Evolutionary conservation across 1,140 invertebrate species (phyloP), one percentile per base, ranked within the genome.

Genomic region (Cherax quadricarinatus): DNA sequence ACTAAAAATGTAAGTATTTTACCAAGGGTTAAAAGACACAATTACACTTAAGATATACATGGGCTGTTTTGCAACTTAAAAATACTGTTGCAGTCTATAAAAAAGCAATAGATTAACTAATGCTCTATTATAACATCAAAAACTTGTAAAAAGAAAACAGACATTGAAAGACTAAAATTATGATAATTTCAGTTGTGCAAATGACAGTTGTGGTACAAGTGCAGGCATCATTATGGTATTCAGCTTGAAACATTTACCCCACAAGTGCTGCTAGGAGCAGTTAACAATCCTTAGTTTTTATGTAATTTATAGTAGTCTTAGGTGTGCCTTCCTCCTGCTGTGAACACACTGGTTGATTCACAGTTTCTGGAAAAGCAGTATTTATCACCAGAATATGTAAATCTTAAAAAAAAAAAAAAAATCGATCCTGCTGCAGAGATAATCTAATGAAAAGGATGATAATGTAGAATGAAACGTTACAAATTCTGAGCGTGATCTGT

Each of bases 361-460:
- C n/a, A 75, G 70, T 75, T 75, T 75, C 70, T 75, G 70, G 70
- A 75, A 75, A 30, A 70, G 66, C 21, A 75, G 21, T 75, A 75
- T 75, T 75, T 24, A 75, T 75, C n/a, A 75, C n/a, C 70, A 75
- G 12, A 30, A n/a, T 30, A 75, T 75, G 70, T 24, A 75, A 24
- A 21, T 5, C 12, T 70, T 70, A 41, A 41, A 2, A 41, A 41
- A 41, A 41, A 41, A 2, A 41, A 41, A 41, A 41, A 41, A 41
- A 41, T 41, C 30, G 2, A 41, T 41, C 30, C 30, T 41, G 30
- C 30, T 41, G 30, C 30, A 41, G 30, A 41, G 30, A 41, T 41
- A 41, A 41, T 41, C 30, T 41, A 41, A 41, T 41, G 30, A 41
- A 41, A 41, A 41, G 30, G 30, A 41, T 41, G 30, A 41, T 41